These are phyloP conservation scores for Incurvaria masculella DNA, from an alignment of 2,888 invertebrate genomes.

Conservation along the genomic window DNA sequence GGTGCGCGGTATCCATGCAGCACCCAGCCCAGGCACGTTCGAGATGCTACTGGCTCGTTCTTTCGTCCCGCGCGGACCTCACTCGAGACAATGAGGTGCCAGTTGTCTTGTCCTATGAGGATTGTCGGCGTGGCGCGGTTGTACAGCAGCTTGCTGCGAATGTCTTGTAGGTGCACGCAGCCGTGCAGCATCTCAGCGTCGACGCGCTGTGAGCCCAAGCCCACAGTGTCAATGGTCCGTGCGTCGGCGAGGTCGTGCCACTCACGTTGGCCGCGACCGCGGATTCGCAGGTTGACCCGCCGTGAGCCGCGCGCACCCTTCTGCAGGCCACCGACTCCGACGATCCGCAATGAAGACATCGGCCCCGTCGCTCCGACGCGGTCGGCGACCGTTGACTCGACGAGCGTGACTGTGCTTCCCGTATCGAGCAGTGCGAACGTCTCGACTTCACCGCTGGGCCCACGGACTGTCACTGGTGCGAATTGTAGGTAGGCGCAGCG, in stretches of 20 bases:
- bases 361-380: constrained; percentile 10
- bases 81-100: constrained; percentile 3
- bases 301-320: neutral
- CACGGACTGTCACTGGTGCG: constrained; percentile 7
- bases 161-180: constrained; percentile 6
- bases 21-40: constrained; percentile 7
- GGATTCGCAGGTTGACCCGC: neutral
- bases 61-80: constrained; percentile 2
- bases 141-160: constrained; percentile 2
- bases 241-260: neutral
- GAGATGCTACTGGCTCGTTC: constrained; percentile 9
- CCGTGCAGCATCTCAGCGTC: neutral
- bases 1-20: constrained; percentile 2
- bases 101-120: constrained; percentile 11
- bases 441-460: constrained; percentile 6
- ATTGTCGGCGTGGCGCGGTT: constrained; percentile 5
- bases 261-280: neutral
- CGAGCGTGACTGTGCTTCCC: constrained; percentile 10
- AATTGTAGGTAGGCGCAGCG: neutral
- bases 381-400: constrained; percentile 6
- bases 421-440: constrained; percentile 13
- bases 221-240: constrained; percentile 1
- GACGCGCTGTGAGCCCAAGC: constrained; percentile 2
- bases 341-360: neutral
- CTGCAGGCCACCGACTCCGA: constrained; percentile 1